phyloP scores from a whole-genome alignment of 2,888 invertebrate species.

The Thera obeliscata region DNA sequence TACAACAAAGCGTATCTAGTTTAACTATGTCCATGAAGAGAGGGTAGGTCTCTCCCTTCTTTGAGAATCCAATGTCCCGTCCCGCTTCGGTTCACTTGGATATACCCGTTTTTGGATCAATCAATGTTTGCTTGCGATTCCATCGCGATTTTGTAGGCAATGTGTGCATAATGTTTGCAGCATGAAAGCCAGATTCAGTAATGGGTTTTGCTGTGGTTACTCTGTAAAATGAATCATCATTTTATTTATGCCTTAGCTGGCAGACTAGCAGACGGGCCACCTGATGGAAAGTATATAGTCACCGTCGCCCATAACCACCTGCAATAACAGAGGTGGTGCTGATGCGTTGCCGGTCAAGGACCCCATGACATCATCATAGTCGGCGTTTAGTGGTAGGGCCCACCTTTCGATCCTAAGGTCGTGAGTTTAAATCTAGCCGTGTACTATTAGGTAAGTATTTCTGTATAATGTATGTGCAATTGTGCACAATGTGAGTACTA shows the following conservation, averaged over 20 bases:
- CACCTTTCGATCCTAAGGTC: too few relatives aligned
- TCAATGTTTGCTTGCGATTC: conserved; percentile 37
- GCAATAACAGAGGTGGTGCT: too few relatives aligned
- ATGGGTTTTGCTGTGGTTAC: not conserved
- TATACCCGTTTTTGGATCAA: conserved; percentile 50
- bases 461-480: too few relatives aligned
- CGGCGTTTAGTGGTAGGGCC: too few relatives aligned
- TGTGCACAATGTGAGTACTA: too few relatives aligned
- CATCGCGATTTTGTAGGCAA: conserved; percentile 15
- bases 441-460: too few relatives aligned
- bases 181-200: not conserved
- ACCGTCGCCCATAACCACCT: too few relatives aligned
- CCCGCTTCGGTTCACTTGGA: conserved; percentile 51
- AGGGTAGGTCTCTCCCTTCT: conserved; percentile 24
- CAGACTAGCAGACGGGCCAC: too few relatives aligned
- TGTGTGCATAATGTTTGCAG: conserved; percentile 9
- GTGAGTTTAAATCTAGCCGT: too few relatives aligned
- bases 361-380: too few relatives aligned
- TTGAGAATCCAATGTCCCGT: conserved; percentile 30
- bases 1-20: not conserved
- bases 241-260: not conserved
- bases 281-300: too few relatives aligned
- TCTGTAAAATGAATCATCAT: not conserved
- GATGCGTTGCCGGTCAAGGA: too few relatives aligned
- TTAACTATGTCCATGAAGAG: not conserved